Evolutionary conservation across 2,888 invertebrate species (phyloP), one percentile per base, ranked within the genome.

Genomic region (Eupithecia exiguata): DNA sequence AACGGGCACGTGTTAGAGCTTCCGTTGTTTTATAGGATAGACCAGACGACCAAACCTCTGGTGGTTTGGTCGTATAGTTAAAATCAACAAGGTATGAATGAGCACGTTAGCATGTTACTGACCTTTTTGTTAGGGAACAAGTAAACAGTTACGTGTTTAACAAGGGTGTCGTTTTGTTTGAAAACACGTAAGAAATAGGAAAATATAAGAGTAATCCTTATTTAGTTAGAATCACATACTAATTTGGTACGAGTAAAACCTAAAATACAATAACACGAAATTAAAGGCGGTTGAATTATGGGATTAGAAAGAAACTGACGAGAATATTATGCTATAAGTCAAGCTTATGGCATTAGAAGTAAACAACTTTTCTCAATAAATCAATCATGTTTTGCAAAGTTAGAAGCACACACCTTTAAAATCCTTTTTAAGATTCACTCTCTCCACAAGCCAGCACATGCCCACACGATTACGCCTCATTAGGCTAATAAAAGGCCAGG

Each of bases 1-100:
- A 84, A 84, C 84, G 83, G 84, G 84, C 90, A 89, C 90, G 89
- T 89, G 90, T 86, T 85, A 83, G 82, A 81, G 85, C 85, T 90
- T 90, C 90, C 90, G 89, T 84, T 88, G 88, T 74, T 70, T 70
- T 73, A 74, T 74, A 71, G 71, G 72, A 76, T 74, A 76, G 66
- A 71, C 76, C 77, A 78, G 69, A 74, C 69, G n/a, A 74, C 74
- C 77, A 74, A 72, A 68, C n/a, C n/a, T n/a, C n/a, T n/a, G n/a
- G n/a, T n/a, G 63, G 66, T 77, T 75, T 72, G 53, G 61, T 62
- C 66, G 68, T 75, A 75, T 69, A 70, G 70, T 70, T 66, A 73
- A 66, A 68, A 69, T 71, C 69, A 74, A 70, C 70, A n/a, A 43
- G 38, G 43, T 69, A 65, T 30, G 18, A 66, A 65, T 30, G 18